Conservation (phyloP, 2,797 vertebrate genomes). For the Cottoperca gobio region DNA sequence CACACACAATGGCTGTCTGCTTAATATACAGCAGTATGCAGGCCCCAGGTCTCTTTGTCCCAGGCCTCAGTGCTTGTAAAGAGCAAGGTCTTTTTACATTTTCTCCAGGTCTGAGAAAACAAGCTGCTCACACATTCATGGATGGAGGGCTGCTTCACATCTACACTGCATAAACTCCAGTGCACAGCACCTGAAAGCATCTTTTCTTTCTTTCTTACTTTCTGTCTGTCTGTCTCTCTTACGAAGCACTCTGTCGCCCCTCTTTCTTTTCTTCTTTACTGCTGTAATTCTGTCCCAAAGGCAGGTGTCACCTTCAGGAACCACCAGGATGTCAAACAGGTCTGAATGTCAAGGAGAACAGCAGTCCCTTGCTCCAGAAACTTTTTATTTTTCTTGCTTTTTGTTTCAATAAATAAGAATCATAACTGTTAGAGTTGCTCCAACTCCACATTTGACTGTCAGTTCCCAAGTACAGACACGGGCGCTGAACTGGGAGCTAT, state of each 20-base stretch:
- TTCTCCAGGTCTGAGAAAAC: slow-evolving; percentile 70
- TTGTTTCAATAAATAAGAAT: slow-evolving; percentile 64
- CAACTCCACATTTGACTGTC: slow-evolving; percentile 35
- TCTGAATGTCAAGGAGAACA: slow-evolving; percentile 86
- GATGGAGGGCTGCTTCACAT: slow-evolving; percentile 48
- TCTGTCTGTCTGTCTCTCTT: not conserved
- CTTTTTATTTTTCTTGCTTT: slow-evolving; percentile 59
- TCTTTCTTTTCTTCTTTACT: slow-evolving; percentile 4
- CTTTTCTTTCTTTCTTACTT: slow-evolving; percentile 11
- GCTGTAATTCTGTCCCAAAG: slow-evolving; percentile 78
- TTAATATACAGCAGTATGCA: slow-evolving; percentile 74
- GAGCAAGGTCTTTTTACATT: slow-evolving; percentile 77
- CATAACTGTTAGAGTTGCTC: slow-evolving; percentile 27
- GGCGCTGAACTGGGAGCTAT: slow-evolving; percentile 37
- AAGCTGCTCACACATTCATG: slow-evolving; percentile 68
- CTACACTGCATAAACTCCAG: slow-evolving; percentile 34
- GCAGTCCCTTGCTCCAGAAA: slow-evolving; percentile 73
- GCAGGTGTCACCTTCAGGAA: slow-evolving; percentile 90
- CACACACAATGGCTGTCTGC: slow-evolving; percentile 73
- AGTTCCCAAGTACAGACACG: slow-evolving; percentile 38
- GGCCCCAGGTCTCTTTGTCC: slow-evolving; percentile 74
- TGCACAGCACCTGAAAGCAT: slow-evolving; percentile 26
- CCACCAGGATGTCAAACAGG: slow-evolving; percentile 88
- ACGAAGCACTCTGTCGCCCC: not conserved
- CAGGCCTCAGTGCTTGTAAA: slow-evolving; percentile 64